phyloP scores from a whole-genome alignment of 30 jellyfish, hydroid and myxozoan species.

The Turritopsis rubra region DNA sequence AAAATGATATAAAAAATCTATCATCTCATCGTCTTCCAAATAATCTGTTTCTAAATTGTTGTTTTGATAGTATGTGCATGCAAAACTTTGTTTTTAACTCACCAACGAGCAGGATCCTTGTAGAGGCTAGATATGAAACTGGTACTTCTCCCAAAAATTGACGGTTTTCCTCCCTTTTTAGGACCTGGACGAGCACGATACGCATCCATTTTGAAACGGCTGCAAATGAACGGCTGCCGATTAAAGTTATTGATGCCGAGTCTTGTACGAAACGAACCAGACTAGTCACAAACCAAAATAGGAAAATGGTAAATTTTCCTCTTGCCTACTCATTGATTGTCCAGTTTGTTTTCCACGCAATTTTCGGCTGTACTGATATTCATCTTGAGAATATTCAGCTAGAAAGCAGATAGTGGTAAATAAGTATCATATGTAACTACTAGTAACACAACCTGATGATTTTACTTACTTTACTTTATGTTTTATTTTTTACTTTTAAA shows the following conservation, averaged over 20 bases:
- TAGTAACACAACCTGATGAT: no score
- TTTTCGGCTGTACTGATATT: no score
- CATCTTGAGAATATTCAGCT: no score
- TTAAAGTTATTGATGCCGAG: neutral
- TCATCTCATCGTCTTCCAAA: neutral
- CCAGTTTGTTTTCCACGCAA: no score
- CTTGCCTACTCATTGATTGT: no score
- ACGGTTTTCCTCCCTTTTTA: neutral
- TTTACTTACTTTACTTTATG: no score
- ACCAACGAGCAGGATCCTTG: constrained; percentile 75
- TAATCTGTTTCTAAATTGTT: neutral
- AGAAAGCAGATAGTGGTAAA: no score
- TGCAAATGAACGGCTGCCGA: neutral
- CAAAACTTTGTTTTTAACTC: neutral
- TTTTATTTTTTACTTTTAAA: no score
- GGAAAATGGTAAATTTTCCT: neutral
- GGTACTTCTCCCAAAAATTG: constrained; percentile 4
- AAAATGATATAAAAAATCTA: no score
- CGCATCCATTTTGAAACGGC: constrained; percentile 2
- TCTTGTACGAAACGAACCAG: neutral
- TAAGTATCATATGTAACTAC: no score
- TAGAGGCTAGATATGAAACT: constrained; percentile 37
- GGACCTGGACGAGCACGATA: constrained; percentile 3
- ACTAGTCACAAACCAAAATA: neutral
- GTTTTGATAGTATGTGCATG: neutral